These are phyloP conservation scores for Macrostomum cliftonense DNA, from an alignment of 2,888 invertebrate species.

Conservation along the genomic window DNA sequence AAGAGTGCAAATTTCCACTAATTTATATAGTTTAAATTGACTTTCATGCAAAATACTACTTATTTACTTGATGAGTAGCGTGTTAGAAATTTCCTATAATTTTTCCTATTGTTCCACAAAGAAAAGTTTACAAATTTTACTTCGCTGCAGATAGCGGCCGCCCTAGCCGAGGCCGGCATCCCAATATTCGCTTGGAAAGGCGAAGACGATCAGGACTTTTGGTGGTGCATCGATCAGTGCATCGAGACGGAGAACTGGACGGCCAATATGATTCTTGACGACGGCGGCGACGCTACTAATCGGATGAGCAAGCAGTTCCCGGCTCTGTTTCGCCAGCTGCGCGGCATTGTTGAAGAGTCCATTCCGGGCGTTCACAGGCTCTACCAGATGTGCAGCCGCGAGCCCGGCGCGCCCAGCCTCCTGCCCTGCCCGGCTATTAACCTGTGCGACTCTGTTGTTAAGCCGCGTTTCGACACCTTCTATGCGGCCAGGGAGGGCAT, in stretches of 20 bases:
- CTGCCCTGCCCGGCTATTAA: constrained; percentile 90
- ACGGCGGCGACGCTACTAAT: constrained; percentile 88
- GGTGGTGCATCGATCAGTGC: constrained; percentile 96
- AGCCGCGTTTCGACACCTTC: constrained; percentile 88
- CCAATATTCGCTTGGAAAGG: constrained; percentile 89
- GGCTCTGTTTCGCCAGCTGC: constrained; percentile 63
- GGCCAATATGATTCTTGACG: constrained; percentile 90
- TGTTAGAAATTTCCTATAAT: background rate
- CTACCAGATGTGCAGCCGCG: constrained; percentile 80
- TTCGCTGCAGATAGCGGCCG: constrained; percentile 87
- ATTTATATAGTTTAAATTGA: no score
- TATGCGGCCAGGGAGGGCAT: constrained; percentile 84
- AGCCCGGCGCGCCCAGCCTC: constrained; percentile 61
- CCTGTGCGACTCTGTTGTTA: constrained; percentile 90
- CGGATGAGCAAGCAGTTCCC: constrained; percentile 86
- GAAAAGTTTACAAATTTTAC: no score
- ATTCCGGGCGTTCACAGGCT: constrained; percentile 91
- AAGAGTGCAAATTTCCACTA: no score
- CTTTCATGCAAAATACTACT: no score
- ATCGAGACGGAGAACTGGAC: constrained; percentile 78
- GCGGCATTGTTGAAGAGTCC: constrained; percentile 88
- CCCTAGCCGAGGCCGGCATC: constrained; percentile 65
- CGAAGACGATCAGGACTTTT: constrained; percentile 89
- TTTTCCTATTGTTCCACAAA: no score
- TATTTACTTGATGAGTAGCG: no score